A percentile compares a stretch with the other conserved stretches of the same genome.
phyloP scores from a whole-genome alignment of 2,888 invertebrate genomes.

The Stenichneumon culpator region DNA sequence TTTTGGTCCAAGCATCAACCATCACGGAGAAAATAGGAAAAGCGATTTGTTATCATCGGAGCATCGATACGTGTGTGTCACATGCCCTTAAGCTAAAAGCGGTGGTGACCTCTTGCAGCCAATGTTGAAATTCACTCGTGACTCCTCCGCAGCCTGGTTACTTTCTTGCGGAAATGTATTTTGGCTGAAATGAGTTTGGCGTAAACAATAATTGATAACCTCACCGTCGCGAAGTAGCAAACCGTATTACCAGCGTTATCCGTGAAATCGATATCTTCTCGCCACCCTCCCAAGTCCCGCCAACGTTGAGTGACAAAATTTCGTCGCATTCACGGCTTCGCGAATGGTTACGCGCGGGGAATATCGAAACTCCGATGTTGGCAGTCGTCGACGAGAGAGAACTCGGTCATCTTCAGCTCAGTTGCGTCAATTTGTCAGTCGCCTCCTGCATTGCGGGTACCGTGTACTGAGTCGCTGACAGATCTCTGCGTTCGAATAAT shows the following conservation, averaged over 20 bases:
- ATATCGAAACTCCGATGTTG: slow-evolving; percentile 22
- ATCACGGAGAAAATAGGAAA: no score
- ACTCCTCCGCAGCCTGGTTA: no score
- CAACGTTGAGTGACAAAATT: slow-evolving; percentile 35
- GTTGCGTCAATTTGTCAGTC: slow-evolving; percentile 59
- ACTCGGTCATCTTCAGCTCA: slow-evolving; percentile 27
- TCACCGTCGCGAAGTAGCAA: no score
- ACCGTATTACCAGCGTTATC: not conserved
- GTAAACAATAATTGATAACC: no score
- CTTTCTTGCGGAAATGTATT: no score
- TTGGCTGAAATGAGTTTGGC: no score
- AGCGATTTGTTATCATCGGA: no score
- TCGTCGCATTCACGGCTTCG: not conserved
- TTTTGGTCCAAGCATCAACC: no score
- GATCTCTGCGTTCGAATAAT: slow-evolving; percentile 51
- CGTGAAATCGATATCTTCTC: slow-evolving; percentile 53
- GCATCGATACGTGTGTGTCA: no score
- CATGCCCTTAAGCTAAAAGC: no score
- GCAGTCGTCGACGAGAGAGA: slow-evolving; percentile 35
- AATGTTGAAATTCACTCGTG: no score
- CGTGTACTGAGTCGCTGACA: slow-evolving; percentile 51
- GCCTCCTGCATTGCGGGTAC: slow-evolving; percentile 79
- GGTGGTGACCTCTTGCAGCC: no score
- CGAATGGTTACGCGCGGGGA: slow-evolving; percentile 23
- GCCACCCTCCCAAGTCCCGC: slow-evolving; percentile 36